Percentiles rank a stretch among this genome's conserved stretches.
These are phyloP conservation scores for Platysternon megacephalum DNA, from an alignment of 2,113 vertebrate genomes.

Conservation along the genomic window DNA sequence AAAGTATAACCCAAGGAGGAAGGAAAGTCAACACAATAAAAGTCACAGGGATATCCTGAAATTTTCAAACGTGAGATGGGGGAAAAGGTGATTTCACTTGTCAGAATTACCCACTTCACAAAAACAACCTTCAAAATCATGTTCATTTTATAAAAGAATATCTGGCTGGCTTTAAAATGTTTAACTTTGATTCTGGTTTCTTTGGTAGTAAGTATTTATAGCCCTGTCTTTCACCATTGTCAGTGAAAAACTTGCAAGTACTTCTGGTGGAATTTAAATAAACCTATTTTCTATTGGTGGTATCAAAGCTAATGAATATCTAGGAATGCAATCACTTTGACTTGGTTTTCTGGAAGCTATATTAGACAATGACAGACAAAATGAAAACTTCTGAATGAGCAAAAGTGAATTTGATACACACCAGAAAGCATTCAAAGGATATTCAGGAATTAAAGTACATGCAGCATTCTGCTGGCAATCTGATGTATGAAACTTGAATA, in stretches of 20 bases:
- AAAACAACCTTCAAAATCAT: background rate
- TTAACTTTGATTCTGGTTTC: conserved; percentile 62
- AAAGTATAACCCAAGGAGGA: background rate
- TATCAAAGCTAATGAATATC: background rate
- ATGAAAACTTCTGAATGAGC: background rate
- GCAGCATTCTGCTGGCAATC: background rate
- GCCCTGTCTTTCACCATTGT: conserved; percentile 36
- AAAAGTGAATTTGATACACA: background rate
- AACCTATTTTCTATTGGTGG: background rate
- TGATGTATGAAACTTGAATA: background rate
- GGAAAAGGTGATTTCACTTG: background rate
- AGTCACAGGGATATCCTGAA: conserved; percentile 5
- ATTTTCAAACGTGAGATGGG: background rate
- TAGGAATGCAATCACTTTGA: conserved; percentile 16
- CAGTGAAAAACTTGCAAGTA: background rate
- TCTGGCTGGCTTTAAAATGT: conserved; percentile 23
- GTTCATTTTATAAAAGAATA: conserved; percentile 33
- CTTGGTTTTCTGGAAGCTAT: conserved; percentile 30
- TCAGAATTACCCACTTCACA: background rate
- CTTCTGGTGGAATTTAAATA: conserved; percentile 63
- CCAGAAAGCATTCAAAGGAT: background rate
- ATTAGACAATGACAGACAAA: conserved; percentile 21
- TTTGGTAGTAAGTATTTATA: conserved; percentile 63
- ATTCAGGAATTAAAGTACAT: background rate
- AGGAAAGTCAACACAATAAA: background rate